Evolutionary conservation across 2,113 vertebrate genomes (phyloP).

Genomic region (Mesoclemmys tuberculata): DNA sequence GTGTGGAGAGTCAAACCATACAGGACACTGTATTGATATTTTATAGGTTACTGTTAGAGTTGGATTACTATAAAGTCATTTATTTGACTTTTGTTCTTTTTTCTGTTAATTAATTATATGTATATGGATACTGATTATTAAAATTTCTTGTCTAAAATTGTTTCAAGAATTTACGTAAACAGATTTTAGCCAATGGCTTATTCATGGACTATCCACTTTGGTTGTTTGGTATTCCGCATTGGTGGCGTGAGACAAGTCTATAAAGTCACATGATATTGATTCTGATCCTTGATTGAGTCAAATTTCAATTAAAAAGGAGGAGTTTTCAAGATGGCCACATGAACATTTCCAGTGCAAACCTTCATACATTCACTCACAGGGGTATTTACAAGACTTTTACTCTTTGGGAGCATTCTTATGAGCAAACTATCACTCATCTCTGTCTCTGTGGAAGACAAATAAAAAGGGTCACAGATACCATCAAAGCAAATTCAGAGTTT

Average conservation of each 20-base stretch:
- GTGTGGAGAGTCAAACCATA: neutral
- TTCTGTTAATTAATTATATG: neutral
- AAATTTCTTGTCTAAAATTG: neutral
- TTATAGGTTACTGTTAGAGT: neutral
- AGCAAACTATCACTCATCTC: neutral
- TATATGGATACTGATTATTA: neutral
- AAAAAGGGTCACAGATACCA: neutral
- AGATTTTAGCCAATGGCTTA: neutral
- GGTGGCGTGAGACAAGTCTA: neutral
- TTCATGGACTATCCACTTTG: neutral
- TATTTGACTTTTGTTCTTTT: neutral
- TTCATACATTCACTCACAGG: neutral
- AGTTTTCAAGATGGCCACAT: neutral
- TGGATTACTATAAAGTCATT: neutral
- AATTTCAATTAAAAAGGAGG: neutral
- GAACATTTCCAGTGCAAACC: neutral
- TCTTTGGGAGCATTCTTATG: neutral
- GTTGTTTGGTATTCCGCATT: neutral
- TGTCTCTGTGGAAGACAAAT: neutral
- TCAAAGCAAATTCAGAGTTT: fast-evolving
- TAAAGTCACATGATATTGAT: fast-evolving
- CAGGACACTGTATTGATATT: neutral
- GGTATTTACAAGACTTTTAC: neutral
- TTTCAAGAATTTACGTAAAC: neutral
- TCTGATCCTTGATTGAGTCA: fast-evolving